These are phyloP conservation scores for Bos javanicus DNA, from an alignment of 2,113 vertebrate genomes.

Conservation along the genomic window DNA sequence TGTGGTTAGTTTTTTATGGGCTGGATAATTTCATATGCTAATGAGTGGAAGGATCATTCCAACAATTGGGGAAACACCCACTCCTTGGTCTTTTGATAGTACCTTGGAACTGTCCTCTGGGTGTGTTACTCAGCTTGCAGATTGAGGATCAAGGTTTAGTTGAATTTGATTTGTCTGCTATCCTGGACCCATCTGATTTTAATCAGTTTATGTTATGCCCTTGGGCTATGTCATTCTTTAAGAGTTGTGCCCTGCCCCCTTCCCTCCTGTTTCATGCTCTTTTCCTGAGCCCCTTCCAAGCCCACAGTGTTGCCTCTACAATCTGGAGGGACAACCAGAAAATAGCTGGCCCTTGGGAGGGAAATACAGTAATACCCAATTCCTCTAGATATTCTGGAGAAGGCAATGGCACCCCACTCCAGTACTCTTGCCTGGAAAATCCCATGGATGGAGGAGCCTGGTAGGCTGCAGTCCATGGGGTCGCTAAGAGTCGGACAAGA, in stretches of 20 bases:
- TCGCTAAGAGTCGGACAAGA: too few relatives aligned
- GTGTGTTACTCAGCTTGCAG: neutral
- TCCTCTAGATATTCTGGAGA: neutral
- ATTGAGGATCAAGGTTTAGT: neutral
- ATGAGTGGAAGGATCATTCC: neutral
- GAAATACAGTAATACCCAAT: neutral
- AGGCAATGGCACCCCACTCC: too few relatives aligned
- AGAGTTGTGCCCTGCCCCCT: neutral
- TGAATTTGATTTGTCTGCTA: neutral
- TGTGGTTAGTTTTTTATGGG: neutral
- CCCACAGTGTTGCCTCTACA: neutral
- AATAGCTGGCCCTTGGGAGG: neutral
- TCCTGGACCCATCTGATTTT: neutral
- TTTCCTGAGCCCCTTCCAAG: neutral
- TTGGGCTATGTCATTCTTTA: neutral
- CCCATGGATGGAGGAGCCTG: too few relatives aligned
- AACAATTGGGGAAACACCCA: neutral
- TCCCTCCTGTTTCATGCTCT: neutral
- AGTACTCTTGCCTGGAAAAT: too few relatives aligned
- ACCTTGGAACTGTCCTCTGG: neutral
- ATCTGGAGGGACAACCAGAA: neutral
- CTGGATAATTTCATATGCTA: neutral
- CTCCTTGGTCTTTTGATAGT: neutral
- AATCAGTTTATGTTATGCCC: neutral
- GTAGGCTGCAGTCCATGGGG: too few relatives aligned